Percentiles rank a stretch among this genome's conserved stretches.
These are phyloP conservation scores for Podarcis lilfordi DNA, from an alignment of 2,797 vertebrate species.

Conservation along the genomic window DNA sequence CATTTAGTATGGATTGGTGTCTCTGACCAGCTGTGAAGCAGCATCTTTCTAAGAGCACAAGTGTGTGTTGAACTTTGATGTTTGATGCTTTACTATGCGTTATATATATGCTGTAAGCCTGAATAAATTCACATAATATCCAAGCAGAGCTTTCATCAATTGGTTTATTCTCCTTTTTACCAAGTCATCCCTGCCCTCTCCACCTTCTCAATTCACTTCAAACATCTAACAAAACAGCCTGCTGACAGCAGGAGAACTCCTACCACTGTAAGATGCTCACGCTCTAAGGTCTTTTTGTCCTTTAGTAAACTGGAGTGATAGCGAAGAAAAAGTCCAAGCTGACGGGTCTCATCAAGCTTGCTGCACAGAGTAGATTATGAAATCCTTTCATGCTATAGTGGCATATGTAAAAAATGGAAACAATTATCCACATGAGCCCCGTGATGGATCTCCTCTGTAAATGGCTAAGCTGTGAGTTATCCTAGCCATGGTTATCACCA, in stretches of 20 bases:
- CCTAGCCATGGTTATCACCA: neutral
- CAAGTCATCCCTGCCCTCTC: neutral
- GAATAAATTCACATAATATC: too few species aligned
- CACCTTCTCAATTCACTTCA: neutral
- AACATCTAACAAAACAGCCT: neutral
- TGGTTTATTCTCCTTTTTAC: too few species aligned
- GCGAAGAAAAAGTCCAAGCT: neutral
- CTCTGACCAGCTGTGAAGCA: neutral
- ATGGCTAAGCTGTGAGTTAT: neutral
- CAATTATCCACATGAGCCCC: neutral
- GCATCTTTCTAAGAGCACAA: neutral
- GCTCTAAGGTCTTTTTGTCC: neutral
- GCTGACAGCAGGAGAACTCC: neutral
- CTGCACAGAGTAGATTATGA: neutral
- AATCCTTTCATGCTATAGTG: neutral
- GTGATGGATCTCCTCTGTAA: neutral
- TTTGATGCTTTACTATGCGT: too few species aligned
- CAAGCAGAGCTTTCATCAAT: too few species aligned
- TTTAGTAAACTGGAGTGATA: neutral
- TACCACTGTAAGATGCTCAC: neutral
- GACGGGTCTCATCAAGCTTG: neutral
- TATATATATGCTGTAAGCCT: too few species aligned
- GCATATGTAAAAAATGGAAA: neutral
- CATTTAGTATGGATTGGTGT: neutral
- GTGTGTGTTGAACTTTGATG: too few species aligned